Percentiles rank a stretch among this genome's conserved stretches.
Evolutionary conservation across 2,888 invertebrate species (phyloP).

Genomic region (Synergus umbraculus): DNA sequence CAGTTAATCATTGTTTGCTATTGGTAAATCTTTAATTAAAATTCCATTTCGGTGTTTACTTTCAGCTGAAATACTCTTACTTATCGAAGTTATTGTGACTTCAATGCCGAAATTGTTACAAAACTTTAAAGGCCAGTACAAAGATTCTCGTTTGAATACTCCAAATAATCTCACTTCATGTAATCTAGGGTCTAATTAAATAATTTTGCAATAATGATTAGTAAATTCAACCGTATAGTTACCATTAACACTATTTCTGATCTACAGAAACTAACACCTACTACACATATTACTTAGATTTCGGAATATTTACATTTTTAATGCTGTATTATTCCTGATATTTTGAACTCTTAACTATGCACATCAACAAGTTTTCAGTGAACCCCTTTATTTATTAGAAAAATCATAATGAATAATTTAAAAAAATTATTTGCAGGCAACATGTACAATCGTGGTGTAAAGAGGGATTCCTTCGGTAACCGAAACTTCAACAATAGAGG

Average conservation of each 20-base stretch:
- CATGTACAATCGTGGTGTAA: conserved; percentile 74
- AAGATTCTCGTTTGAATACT: not conserved
- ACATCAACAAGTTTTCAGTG: not conserved
- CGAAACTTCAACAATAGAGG: conserved; percentile 68
- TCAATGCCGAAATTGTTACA: not conserved
- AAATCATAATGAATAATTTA: not conserved
- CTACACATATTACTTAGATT: too few species aligned
- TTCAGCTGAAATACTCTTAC: conserved; percentile 2
- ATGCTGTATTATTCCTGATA: not conserved
- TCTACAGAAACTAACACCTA: too few species aligned
- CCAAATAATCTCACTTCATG: not conserved
- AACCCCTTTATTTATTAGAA: not conserved
- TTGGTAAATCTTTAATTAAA: not conserved
- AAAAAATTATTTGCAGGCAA: conserved; percentile 41
- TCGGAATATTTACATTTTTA: too few species aligned
- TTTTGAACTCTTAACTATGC: not conserved
- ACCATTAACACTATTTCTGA: too few species aligned
- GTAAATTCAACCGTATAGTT: too few species aligned
- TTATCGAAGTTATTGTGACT: conserved; percentile 8
- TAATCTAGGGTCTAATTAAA: too few species aligned
- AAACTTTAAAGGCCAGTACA: conserved; percentile 21
- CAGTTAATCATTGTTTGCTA: too few species aligned
- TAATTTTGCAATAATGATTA: too few species aligned
- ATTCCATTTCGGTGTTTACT: conserved; percentile 11
- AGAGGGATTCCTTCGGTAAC: conserved; percentile 72